These are phyloP conservation scores for Syrmaticus mikado DNA, from an alignment of 2,113 vertebrate species.

Conservation along the genomic window DNA sequence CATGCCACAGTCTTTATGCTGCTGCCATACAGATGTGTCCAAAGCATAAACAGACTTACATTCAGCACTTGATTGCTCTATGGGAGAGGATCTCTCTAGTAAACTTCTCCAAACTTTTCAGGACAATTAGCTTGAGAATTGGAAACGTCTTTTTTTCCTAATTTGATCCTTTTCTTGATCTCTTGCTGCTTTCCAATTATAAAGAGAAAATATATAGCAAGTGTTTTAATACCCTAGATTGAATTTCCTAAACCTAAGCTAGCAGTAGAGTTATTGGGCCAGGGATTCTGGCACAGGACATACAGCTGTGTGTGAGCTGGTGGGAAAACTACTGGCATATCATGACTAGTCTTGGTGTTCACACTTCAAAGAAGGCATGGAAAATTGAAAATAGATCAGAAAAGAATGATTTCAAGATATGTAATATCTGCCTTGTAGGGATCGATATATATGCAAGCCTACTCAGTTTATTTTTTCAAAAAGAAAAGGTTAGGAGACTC, in stretches of 20 bases:
- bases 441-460: slow-evolving; percentile 1
- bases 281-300: slow-evolving; percentile 60
- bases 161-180: slow-evolving; percentile 62
- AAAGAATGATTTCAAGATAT: slow-evolving; percentile 64
- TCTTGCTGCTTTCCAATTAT: slow-evolving; percentile 63
- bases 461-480: slow-evolving; percentile 46
- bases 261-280: slow-evolving; percentile 39
- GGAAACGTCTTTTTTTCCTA: not conserved
- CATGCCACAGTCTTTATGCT: slow-evolving; percentile 74
- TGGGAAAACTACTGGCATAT: slow-evolving; percentile 72
- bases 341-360: slow-evolving; percentile 55
- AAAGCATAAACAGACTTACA: slow-evolving; percentile 72
- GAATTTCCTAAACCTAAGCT: slow-evolving; percentile 68
- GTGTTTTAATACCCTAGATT: slow-evolving; percentile 60
- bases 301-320: slow-evolving; percentile 71
- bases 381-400: slow-evolving; percentile 70
- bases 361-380: slow-evolving; percentile 63
- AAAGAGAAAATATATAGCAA: slow-evolving; percentile 58
- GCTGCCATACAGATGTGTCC: slow-evolving; percentile 75
- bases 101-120: slow-evolving; percentile 56
- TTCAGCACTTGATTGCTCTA: slow-evolving; percentile 50
- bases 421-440: slow-evolving; percentile 30
- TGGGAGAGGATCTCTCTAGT: slow-evolving; percentile 59
- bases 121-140: slow-evolving; percentile 62
- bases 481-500: slow-evolving; percentile 19